These are phyloP conservation scores for Micropoecilia bifurca DNA, from an alignment of 2,797 vertebrate genomes.

Conservation along the genomic window DNA sequence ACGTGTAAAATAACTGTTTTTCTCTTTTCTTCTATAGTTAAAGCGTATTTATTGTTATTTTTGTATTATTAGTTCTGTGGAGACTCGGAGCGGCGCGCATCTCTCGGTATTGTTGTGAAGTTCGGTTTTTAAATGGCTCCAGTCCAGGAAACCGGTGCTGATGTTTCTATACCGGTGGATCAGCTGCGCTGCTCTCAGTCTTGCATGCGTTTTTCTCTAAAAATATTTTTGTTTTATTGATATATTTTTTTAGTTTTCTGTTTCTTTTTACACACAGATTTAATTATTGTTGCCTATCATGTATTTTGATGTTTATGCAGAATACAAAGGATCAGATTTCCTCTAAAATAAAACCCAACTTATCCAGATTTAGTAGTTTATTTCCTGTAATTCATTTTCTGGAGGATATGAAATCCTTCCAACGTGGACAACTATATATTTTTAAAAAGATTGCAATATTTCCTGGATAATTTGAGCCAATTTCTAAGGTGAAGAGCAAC, in stretches of 20 bases:
- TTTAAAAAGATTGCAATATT: background rate
- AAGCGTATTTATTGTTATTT: constrained; percentile 61
- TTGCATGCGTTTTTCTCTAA: constrained; percentile 63
- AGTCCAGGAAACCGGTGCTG: constrained; percentile 90
- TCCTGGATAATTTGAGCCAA: background rate
- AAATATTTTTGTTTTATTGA: constrained; percentile 70
- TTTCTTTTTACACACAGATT: constrained; percentile 38
- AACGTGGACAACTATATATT: background rate
- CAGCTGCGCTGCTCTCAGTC: constrained; percentile 46
- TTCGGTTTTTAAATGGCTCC: constrained; percentile 91
- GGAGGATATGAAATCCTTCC: background rate
- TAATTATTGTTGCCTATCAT: background rate
- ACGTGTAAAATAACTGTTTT: constrained; percentile 79
- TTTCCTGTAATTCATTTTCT: background rate
- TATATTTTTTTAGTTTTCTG: constrained; percentile 79
- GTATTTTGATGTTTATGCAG: background rate
- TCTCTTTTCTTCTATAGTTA: constrained; percentile 12
- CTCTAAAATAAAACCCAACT: background rate
- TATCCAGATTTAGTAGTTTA: background rate
- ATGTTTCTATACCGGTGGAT: constrained; percentile 80
- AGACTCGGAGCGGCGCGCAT: constrained; percentile 46
- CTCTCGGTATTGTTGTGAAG: constrained; percentile 89
- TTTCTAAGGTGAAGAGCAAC: background rate
- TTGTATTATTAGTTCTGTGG: constrained; percentile 21
- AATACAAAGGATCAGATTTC: background rate